Evolutionary conservation across 2,888 invertebrate genomes (phyloP).

Genomic region (Strigamia transsilvanica): DNA sequence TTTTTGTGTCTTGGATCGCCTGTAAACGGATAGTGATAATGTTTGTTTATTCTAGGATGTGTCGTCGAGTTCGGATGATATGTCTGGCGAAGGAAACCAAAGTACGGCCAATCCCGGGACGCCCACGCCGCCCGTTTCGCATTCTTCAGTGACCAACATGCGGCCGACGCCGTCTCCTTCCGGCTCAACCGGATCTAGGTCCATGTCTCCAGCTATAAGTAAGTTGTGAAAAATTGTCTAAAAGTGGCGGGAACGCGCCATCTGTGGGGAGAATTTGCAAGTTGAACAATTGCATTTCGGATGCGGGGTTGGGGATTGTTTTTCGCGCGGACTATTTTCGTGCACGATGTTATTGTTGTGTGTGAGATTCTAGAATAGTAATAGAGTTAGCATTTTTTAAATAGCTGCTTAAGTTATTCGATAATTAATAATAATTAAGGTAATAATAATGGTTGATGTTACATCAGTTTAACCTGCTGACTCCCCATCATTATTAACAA

Average conservation of each 20-base stretch:
- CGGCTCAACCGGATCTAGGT: constrained; percentile 74
- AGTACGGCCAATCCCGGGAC: constrained; percentile 48
- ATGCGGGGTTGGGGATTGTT: background rate
- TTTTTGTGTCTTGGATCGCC: background rate
- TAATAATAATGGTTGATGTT: background rate
- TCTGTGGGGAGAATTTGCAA: background rate
- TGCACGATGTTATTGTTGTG: background rate
- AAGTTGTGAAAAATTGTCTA: constrained; percentile 65
- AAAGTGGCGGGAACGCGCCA: background rate
- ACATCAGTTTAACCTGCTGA: background rate
- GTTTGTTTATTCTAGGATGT: constrained; percentile 6
- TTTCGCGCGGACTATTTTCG: background rate
- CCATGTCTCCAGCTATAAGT: constrained; percentile 98
- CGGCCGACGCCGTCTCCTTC: constrained; percentile 63
- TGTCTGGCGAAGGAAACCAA: constrained; percentile 54
- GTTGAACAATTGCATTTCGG: background rate
- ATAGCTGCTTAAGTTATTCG: background rate
- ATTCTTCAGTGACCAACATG: constrained; percentile 60
- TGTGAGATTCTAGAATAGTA: background rate
- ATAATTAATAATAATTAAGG: background rate
- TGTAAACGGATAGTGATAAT: background rate
- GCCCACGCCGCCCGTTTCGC: constrained; percentile 55
- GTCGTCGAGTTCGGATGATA: constrained; percentile 52
- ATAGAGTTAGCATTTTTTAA: background rate
- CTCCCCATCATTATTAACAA: background rate